A percentile compares a stretch with the other conserved stretches of the same genome.
Evolutionary conservation across 2,797 vertebrate species (phyloP).

Genomic region (Melanotaenia trifasciata): DNA sequence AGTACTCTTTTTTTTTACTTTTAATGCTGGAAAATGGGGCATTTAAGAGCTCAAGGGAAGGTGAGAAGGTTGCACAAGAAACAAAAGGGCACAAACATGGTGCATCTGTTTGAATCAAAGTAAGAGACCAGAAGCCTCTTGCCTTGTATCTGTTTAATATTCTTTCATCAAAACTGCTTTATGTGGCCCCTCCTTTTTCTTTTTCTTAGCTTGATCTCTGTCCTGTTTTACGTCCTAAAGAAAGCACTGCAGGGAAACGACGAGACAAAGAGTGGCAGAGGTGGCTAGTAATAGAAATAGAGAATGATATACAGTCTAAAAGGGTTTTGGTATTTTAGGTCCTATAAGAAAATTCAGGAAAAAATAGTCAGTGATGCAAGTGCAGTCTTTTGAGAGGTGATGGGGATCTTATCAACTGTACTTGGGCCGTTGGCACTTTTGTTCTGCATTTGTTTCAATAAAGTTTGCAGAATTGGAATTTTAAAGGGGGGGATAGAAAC

Average conservation of each 20-base stretch:
- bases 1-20: slow-evolving; percentile 72
- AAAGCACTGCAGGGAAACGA: slow-evolving; percentile 26
- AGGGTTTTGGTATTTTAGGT: slow-evolving; percentile 16
- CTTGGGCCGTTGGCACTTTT: neutral
- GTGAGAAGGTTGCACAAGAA: slow-evolving; percentile 34
- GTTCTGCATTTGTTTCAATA: slow-evolving; percentile 41
- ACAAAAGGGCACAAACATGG: slow-evolving; percentile 49
- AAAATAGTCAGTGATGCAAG: neutral
- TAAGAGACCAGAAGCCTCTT: slow-evolving; percentile 25
- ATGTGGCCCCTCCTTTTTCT: slow-evolving; percentile 9
- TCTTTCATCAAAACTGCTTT: slow-evolving; percentile 36
- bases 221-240: slow-evolving; percentile 35
- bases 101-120: slow-evolving; percentile 55
- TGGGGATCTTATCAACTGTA: neutral
- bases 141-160: slow-evolving; percentile 48
- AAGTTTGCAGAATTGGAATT: slow-evolving; percentile 46
- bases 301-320: slow-evolving; percentile 30
- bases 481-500: slow-evolving; percentile 68
- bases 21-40: slow-evolving; percentile 66
- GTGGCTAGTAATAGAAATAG: slow-evolving; percentile 17
- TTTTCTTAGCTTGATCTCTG: neutral
- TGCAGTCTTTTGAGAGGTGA: neutral
- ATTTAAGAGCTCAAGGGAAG: slow-evolving; percentile 49
- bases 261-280: slow-evolving; percentile 19
- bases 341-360: slow-evolving; percentile 10